Percentiles rank a stretch among this genome's conserved stretches.
Conservation (phyloP, 2,888 invertebrate genomes). For the Neoitamus cyanurus region DNA sequence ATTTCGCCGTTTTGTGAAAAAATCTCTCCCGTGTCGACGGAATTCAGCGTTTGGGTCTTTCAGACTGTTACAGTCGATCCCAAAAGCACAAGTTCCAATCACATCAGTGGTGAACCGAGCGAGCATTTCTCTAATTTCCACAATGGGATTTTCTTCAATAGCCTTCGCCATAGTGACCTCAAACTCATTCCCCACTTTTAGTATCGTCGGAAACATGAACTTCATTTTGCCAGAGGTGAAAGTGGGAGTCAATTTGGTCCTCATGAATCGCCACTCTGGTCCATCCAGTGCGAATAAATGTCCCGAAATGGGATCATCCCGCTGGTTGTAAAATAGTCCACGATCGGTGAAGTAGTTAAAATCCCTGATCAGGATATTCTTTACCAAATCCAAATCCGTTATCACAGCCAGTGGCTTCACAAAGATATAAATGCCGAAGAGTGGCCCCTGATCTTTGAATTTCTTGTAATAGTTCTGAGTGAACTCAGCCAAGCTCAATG, state of each 20-base stretch:
- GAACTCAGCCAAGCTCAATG: slow-evolving; percentile 33
- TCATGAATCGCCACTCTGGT: slow-evolving; percentile 66
- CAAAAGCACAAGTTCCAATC: slow-evolving; percentile 64
- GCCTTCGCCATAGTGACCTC: slow-evolving; percentile 55
- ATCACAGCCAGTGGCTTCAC: slow-evolving; percentile 56
- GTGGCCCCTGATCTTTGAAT: not conserved
- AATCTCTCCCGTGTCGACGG: slow-evolving; percentile 50
- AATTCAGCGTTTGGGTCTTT: slow-evolving; percentile 59
- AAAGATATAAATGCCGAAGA: slow-evolving; percentile 51
- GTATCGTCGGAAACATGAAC: slow-evolving; percentile 65
- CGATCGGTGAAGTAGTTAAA: slow-evolving; percentile 63
- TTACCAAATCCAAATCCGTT: slow-evolving; percentile 62
- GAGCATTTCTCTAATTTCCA: slow-evolving; percentile 62
- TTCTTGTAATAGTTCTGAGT: not conserved
- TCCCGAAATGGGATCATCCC: slow-evolving; percentile 62
- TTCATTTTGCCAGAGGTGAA: slow-evolving; percentile 69
- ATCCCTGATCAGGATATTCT: slow-evolving; percentile 63
- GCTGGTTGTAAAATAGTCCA: slow-evolving; percentile 61
- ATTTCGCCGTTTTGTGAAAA: slow-evolving; percentile 18
- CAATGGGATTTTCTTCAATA: not conserved
- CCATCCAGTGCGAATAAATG: slow-evolving; percentile 65
- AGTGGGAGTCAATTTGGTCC: slow-evolving; percentile 66
- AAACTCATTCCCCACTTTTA: slow-evolving; percentile 60
- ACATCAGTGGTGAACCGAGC: slow-evolving; percentile 66
- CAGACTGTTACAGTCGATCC: slow-evolving; percentile 62